Percentiles rank a stretch among this genome's conserved stretches.
phyloP scores from a whole-genome alignment of 1,140 invertebrate species.

The Chlorops oryzae region DNA sequence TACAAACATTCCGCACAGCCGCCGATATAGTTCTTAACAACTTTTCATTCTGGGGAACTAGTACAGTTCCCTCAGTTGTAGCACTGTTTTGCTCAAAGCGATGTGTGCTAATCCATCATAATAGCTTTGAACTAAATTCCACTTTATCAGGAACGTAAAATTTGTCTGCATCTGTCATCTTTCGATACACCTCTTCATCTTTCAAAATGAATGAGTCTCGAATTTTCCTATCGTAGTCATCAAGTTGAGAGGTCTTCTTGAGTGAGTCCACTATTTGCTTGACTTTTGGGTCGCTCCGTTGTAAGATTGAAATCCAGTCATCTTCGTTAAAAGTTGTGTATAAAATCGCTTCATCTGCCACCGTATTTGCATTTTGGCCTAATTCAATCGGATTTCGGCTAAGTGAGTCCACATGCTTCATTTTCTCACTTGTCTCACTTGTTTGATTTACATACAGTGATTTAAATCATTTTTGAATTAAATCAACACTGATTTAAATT shows the following conservation, averaged over 20 bases:
- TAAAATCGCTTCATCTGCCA: too few species aligned
- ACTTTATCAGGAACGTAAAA: neutral
- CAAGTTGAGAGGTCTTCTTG: neutral
- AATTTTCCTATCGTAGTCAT: neutral
- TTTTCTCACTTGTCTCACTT: too few species aligned
- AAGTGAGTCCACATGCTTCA: conserved; percentile 11
- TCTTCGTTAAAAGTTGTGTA: too few species aligned
- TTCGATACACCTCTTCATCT: neutral
- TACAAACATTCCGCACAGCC: conserved; percentile 2
- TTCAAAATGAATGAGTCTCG: neutral
- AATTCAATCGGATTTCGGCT: conserved; percentile 2
- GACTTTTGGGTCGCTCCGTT: neutral
- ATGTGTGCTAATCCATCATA: neutral
- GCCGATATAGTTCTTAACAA: neutral
- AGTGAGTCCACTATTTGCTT: neutral
- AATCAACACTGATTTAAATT: too few species aligned
- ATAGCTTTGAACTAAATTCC: neutral
- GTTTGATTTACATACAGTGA: too few species aligned
- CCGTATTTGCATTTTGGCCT: too few species aligned
- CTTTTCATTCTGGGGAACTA: conserved; percentile 23
- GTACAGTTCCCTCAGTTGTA: conserved; percentile 14
- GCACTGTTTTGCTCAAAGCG: neutral
- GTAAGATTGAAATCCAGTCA: neutral
- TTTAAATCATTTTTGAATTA: too few species aligned
- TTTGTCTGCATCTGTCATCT: neutral